Evolutionary conservation across 2,113 vertebrate species (phyloP).

Genomic region (Catharus minimus): DNA sequence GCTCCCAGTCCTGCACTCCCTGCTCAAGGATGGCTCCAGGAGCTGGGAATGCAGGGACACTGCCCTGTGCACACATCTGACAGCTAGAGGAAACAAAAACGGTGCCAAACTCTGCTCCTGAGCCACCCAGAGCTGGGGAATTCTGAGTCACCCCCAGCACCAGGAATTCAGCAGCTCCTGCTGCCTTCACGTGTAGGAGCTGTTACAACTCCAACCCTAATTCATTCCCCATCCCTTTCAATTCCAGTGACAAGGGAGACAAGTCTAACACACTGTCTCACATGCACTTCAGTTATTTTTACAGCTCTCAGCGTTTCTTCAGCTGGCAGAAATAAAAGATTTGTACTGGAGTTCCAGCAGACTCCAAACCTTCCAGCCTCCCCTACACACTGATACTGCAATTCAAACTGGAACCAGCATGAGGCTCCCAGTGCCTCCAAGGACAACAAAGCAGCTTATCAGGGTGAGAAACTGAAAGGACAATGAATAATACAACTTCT

Average conservation of each 20-base stretch:
- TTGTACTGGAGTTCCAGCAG: not conserved
- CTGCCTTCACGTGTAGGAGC: rapidly evolving
- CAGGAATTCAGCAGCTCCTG: rapidly evolving
- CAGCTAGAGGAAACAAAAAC: rapidly evolving
- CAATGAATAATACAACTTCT: not conserved
- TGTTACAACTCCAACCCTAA: rapidly evolving
- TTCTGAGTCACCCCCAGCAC: rapidly evolving
- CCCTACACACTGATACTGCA: not conserved
- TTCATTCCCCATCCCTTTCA: not conserved
- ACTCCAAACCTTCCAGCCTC: not conserved
- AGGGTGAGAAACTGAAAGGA: not conserved
- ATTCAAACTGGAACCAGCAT: not conserved
- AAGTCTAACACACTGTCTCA: not conserved
- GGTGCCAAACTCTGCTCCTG: not conserved
- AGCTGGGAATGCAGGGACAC: not conserved
- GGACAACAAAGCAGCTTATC: not conserved
- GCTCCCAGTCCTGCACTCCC: rapidly evolving
- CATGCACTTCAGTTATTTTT: rapidly evolving
- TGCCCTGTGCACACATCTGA: rapidly evolving
- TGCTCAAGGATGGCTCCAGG: rapidly evolving
- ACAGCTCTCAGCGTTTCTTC: not conserved
- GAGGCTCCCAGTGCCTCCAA: not conserved
- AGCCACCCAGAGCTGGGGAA: rapidly evolving
- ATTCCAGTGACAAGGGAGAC: not conserved
- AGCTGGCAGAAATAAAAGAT: not conserved